Evolutionary conservation across 2,113 vertebrate species (phyloP), one percentile per base, ranked within the genome.

Genomic region (Eulacestoma nigropectus): DNA sequence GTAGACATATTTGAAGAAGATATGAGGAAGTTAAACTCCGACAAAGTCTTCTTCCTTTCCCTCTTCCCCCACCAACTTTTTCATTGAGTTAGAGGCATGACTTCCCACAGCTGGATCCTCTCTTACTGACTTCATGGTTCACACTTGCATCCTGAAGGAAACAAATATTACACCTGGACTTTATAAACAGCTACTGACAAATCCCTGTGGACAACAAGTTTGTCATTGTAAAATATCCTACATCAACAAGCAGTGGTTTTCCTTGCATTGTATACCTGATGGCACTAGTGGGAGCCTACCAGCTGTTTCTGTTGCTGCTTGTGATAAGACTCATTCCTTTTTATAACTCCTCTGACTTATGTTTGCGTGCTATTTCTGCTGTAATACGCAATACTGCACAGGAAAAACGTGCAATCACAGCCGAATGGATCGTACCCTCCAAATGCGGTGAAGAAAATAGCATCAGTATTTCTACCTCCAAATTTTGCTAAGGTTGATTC

Each of bases 191-290:
- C 41, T 46, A 10, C 85, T 42, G 83, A 55, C 68, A 93, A 84
- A 89, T 91, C 87, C 69, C 81, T 32, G 37, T 39, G 65, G 78
- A 65, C 57, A 62, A 1, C 30, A 26, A 73, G 55, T 64, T 96
- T 68, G 83, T 91, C 69, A 87, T 65, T 87, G 46, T 42, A 23
- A 84, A 78, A 69, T 42, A 70, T 74, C 68, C 47, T 68, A 35
- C 20, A 69, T 75, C 59, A 74, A 22, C 50, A 65, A 70, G 50
- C 33, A 59, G 41, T 65, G 53, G 19, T 93, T 94, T 96, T 93
- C 89, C 95, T 96, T 83, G 78, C 82, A 91, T 96, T 94, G 89
- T 92, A 76, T 93, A 44, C 64, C 53, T 78, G 72, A 81, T 89
- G 84, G 81, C 80, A 60, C 47, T 84, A 84, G 73, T 75, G 73